phyloP scores from a whole-genome alignment of 1,140 invertebrate genomes.

The Ylistrum balloti region DNA sequence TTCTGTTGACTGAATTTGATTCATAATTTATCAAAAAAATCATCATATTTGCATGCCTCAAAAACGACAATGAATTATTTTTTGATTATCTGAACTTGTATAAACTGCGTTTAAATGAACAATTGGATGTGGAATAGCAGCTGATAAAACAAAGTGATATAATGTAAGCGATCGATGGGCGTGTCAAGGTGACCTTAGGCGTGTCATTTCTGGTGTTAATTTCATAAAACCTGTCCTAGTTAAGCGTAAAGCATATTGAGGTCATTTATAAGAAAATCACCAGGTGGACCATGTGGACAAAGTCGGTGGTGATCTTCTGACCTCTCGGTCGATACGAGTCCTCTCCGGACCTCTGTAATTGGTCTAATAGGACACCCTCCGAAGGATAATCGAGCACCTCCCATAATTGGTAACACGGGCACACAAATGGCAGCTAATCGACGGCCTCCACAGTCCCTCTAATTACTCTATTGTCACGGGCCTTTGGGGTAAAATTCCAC shows the following conservation, averaged over 20 bases:
- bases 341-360: neutral
- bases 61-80: too few relatives aligned
- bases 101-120: too few relatives aligned
- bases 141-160: too few relatives aligned
- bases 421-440: conserved; percentile 27
- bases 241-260: neutral
- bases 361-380: neutral
- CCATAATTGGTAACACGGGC: neutral
- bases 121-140: too few relatives aligned
- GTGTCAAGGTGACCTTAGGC: too few relatives aligned
- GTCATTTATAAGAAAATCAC: conserved; percentile 19
- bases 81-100: too few relatives aligned
- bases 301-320: neutral
- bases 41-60: too few relatives aligned
- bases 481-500: neutral
- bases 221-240: neutral
- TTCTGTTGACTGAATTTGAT: too few relatives aligned
- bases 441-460: neutral
- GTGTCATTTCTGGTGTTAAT: neutral
- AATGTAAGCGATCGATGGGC: too few relatives aligned
- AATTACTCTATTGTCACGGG: neutral
- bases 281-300: neutral
- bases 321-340: neutral
- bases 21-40: too few relatives aligned
- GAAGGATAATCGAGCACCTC: neutral